Evolutionary conservation across 2,113 vertebrate species (phyloP).

Genomic region (Dolichotis patagonum): DNA sequence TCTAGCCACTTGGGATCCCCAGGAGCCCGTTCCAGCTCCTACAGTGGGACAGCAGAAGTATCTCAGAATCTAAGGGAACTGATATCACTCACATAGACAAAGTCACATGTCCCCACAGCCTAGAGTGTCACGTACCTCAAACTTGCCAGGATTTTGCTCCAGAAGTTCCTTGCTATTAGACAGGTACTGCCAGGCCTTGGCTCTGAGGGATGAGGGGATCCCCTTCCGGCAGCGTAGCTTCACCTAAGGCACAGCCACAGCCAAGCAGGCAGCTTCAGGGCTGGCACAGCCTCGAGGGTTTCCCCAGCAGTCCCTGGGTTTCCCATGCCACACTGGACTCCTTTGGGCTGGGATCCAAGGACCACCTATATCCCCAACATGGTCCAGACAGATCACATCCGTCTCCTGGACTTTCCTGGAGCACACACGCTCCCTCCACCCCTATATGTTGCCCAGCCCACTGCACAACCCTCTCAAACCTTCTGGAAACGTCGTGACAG

Average conservation of each 20-base stretch:
- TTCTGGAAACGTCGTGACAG: conserved; percentile 93
- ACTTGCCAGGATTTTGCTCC: conserved; percentile 90
- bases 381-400: neutral
- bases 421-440: neutral
- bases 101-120: neutral
- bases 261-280: neutral
- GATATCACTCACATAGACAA: neutral
- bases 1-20: conserved; percentile 96
- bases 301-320: conserved; percentile 9
- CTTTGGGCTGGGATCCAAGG: neutral
- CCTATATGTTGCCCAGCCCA: neutral
- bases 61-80: neutral
- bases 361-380: neutral
- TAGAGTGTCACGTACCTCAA: conserved; percentile 87
- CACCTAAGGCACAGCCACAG: conserved; percentile 86
- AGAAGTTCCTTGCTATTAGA: conserved; percentile 94
- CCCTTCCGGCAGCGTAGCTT: conserved; percentile 95
- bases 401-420: neutral
- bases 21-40: conserved; percentile 92
- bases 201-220: conserved; percentile 93
- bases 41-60: conserved; percentile 46
- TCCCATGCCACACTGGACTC: neutral
- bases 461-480: conserved; percentile 84
- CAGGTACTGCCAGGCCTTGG: conserved; percentile 94
- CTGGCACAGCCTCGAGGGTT: neutral